Evolutionary conservation across 2,797 vertebrate genomes (phyloP).

Genomic region (Typhlichthys subterraneus): DNA sequence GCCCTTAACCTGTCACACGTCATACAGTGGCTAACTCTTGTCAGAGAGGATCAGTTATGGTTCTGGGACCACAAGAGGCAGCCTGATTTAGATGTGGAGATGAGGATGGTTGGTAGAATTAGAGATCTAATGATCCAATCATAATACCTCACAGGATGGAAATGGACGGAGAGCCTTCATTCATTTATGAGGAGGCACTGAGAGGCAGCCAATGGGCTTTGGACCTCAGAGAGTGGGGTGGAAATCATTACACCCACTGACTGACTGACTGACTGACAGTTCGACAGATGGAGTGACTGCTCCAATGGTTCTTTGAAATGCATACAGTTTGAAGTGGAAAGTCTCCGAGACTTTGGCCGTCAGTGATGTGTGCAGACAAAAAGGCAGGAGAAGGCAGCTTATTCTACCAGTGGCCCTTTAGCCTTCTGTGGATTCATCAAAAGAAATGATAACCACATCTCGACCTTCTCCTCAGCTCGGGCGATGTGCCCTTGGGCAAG

Average conservation of each 20-base stretch:
- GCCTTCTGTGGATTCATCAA: slow-evolving; percentile 58
- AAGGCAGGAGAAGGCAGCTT: slow-evolving; percentile 56
- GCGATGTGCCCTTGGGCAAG: slow-evolving; percentile 57
- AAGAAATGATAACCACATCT: slow-evolving; percentile 63
- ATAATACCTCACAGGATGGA: slow-evolving; percentile 39
- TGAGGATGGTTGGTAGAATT: slow-evolving; percentile 55
- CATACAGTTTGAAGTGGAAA: slow-evolving; percentile 66
- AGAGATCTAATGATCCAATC: slow-evolving; percentile 67
- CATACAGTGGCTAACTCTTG: slow-evolving; percentile 17
- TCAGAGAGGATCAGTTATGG: slow-evolving; percentile 7
- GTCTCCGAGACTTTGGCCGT: slow-evolving; percentile 65
- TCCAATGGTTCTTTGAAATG: slow-evolving; percentile 66
- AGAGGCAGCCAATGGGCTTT: slow-evolving; percentile 67
- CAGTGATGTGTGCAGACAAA: slow-evolving; percentile 55
- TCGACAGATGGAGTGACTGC: slow-evolving; percentile 60
- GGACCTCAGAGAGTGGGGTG: slow-evolving; percentile 48
- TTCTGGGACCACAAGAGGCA: slow-evolving; percentile 23
- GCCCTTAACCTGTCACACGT: slow-evolving; percentile 16
- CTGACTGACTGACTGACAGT: slow-evolving; percentile 58
- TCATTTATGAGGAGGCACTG: slow-evolving; percentile 66
- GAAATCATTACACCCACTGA: slow-evolving; percentile 73
- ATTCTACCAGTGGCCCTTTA: slow-evolving; percentile 58
- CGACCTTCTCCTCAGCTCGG: slow-evolving; percentile 36
- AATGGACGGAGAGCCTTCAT: slow-evolving; percentile 64
- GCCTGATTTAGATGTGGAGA: slow-evolving; percentile 43